Evolutionary conservation across 1,140 invertebrate genomes (phyloP), one percentile per base, ranked within the genome.

Genomic region (Lordiphosa collinella): DNA sequence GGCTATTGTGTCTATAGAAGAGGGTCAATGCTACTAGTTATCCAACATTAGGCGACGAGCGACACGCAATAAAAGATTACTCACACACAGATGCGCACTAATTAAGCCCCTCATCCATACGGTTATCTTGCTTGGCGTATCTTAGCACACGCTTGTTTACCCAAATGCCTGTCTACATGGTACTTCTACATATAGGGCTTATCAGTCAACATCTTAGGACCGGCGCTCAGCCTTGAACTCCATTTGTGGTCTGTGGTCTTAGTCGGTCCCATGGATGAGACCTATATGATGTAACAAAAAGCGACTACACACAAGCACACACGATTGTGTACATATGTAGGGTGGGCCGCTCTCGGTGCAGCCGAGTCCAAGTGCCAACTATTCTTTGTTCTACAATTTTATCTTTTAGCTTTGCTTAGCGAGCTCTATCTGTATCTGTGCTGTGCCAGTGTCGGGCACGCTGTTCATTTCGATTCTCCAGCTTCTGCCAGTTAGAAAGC

Each of bases 21-120:
- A 82, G 14, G 78, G 78, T 5, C 72, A 82, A 51, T 82, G 78
- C 43, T 82, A 78, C 65, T 82, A 61, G 49, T 8, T n/a, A 35
- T n/a, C 14, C 12, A 3, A n/a, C 12, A 11, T 38, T 3, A 11
- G 36, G 12, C 12, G 13, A 13, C 13, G 3, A 37, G 35, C 35
- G 35, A 12, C 13, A 11, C 4, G 34, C 34, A 37, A 11, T 11
- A 37, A 12, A 12, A 11, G 35, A 8, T 8, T 5, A 43, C 40
- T 22, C 11, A 12, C 25, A 12, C 25, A 25, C 25, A 9, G 25
- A 29, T 44, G 25, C 9, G 40, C 25, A 44, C 25, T 31, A 29
- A 44, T 31, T 31, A 44, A 12, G 41, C 7, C 22, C 6, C 6
- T 12, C 2, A 31, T 12, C 12, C 13, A 38, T 14, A 38, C 25